Percentiles rank a stretch among this genome's conserved stretches.
Evolutionary conservation across 2,797 vertebrate genomes (phyloP).

Genomic region (Fistularia tabacaria): DNA sequence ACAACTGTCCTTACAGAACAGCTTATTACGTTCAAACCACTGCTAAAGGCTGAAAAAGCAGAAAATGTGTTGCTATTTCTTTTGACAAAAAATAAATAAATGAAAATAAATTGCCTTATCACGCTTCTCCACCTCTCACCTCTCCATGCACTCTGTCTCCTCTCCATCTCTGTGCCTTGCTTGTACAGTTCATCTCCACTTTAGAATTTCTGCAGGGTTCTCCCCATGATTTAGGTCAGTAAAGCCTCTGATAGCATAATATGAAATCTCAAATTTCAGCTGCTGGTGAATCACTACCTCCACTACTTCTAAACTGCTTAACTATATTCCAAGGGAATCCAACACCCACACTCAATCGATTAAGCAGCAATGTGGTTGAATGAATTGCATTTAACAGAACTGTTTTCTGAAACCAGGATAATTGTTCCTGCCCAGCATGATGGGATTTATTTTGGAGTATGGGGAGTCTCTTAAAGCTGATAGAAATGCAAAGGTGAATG

Average conservation of each 20-base stretch:
- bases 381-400: too few species aligned
- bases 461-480: too few species aligned
- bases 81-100: not conserved
- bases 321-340: too few species aligned
- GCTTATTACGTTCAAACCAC: constrained; percentile 15
- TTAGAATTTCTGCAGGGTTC: constrained; percentile 38
- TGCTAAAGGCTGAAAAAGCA: constrained; percentile 17
- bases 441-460: too few species aligned
- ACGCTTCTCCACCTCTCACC: constrained; percentile 1
- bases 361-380: too few species aligned
- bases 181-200: constrained; percentile 21
- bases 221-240: constrained; percentile 16
- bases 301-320: too few species aligned
- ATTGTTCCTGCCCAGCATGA: too few species aligned
- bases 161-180: constrained; percentile 2
- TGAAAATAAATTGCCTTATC: not conserved
- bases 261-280: too few species aligned
- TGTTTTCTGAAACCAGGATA: too few species aligned
- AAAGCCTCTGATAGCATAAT: constrained; percentile 23
- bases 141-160: not conserved
- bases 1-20: constrained; percentile 26
- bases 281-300: too few species aligned
- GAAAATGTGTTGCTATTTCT: constrained; percentile 7
- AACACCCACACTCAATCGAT: too few species aligned
- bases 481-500: too few species aligned